These are phyloP conservation scores for Athalia circularis DNA, from an alignment of 2,888 invertebrate genomes.

Conservation along the genomic window DNA sequence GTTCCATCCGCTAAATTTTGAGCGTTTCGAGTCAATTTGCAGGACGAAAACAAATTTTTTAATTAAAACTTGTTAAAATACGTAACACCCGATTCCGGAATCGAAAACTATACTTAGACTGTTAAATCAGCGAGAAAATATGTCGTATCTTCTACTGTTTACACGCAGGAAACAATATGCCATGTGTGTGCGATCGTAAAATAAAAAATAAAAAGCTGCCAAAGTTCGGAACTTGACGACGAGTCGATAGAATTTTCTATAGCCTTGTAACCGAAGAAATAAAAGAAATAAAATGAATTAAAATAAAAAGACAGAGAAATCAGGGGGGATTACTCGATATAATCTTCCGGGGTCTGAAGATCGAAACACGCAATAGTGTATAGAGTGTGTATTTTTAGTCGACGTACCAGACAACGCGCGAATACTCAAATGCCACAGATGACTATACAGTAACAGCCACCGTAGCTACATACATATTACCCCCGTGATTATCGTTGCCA, in stretches of 20 bases:
- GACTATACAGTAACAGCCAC: slow-evolving; percentile 15
- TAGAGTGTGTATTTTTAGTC: slow-evolving; percentile 34
- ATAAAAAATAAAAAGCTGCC: not conserved
- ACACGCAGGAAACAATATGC: slow-evolving; percentile 9
- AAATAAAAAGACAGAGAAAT: slow-evolving; percentile 25
- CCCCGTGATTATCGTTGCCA: slow-evolving; percentile 33
- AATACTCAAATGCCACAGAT: slow-evolving; percentile 41
- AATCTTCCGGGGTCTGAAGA: slow-evolving; percentile 39
- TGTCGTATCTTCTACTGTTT: slow-evolving; percentile 16
- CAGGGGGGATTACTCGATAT: slow-evolving; percentile 16
- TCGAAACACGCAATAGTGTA: slow-evolving; percentile 35
- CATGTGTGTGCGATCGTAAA: not conserved
- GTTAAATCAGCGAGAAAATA: slow-evolving; percentile 22
- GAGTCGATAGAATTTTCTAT: not conserved
- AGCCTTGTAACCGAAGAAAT: no score
- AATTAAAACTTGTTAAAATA: not conserved
- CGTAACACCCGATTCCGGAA: not conserved
- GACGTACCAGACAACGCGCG: slow-evolving; percentile 36
- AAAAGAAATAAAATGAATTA: no score
- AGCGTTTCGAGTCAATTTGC: not conserved
- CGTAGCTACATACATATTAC: slow-evolving; percentile 9
- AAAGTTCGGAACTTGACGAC: not conserved
- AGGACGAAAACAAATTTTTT: not conserved
- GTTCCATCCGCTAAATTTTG: no score
- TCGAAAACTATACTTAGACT: slow-evolving; percentile 14